Conservation (phyloP, 2,113 vertebrate species). For the Vicugna pacos region DNA sequence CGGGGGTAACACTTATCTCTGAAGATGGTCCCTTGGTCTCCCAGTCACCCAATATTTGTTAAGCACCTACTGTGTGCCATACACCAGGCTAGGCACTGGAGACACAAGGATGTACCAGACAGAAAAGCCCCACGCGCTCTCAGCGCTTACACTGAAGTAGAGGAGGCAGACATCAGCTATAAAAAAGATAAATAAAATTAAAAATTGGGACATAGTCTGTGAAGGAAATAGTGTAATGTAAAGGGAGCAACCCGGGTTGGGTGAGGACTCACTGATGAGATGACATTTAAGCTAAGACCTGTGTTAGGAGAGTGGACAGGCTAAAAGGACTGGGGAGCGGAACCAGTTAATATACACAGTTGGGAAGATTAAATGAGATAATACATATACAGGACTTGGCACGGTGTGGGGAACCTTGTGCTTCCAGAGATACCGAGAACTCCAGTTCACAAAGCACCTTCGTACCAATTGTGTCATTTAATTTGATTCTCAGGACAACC, state of each 20-base stretch:
- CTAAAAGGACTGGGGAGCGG: fast-evolving
- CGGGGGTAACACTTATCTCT: background rate
- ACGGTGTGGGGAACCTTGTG: background rate
- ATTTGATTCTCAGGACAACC: background rate
- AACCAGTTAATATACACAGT: background rate
- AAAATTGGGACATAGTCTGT: background rate
- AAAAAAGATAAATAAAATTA: background rate
- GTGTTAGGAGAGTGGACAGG: background rate
- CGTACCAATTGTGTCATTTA: background rate
- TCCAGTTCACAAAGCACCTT: no score
- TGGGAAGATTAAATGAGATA: background rate
- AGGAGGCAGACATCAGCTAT: background rate
- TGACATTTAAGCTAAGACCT: background rate
- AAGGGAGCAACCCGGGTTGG: background rate
- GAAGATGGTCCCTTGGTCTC: background rate
- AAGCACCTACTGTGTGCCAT: background rate
- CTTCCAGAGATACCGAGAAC: background rate
- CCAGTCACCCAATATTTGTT: background rate
- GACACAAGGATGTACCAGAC: background rate
- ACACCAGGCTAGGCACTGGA: background rate
- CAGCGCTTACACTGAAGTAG: fast-evolving
- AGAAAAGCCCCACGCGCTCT: background rate
- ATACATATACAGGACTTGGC: background rate
- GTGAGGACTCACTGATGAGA: background rate
- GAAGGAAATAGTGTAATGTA: background rate